Percentiles rank a stretch among this genome's conserved stretches.
Conservation (phyloP, 2,888 invertebrate species). For the Cheilosia scutellata region DNA sequence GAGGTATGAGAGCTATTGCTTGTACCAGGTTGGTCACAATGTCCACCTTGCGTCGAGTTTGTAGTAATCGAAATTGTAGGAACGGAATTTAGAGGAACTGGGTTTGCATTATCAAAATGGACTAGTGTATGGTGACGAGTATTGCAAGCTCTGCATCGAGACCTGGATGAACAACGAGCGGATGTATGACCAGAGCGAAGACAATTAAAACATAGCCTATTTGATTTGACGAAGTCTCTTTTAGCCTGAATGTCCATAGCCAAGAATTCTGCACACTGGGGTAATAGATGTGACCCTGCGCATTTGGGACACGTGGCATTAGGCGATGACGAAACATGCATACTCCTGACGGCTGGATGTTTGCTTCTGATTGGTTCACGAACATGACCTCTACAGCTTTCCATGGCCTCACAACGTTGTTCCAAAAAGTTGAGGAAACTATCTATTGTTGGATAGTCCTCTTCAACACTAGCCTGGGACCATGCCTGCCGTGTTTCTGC, state of each 20-base stretch:
- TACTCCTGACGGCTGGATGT: background rate
- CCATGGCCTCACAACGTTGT: too few relatives aligned
- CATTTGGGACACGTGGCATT: too few relatives aligned
- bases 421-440: conserved; percentile 28
- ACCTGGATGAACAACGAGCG: background rate
- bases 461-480: background rate
- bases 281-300: too few relatives aligned
- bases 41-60: background rate
- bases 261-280: too few relatives aligned
- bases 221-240: conserved; percentile 20
- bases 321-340: background rate
- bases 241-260: background rate
- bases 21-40: background rate
- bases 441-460: conserved; percentile 25
- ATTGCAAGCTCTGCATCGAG: background rate
- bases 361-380: background rate
- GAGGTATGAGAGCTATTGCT: background rate
- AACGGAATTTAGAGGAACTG: too few relatives aligned
- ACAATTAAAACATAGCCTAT: conserved; percentile 10
- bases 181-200: background rate
- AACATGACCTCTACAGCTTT: conserved; percentile 22
- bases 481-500: conserved; percentile 9
- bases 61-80: background rate
- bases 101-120: background rate
- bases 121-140: conserved; percentile 1